phyloP scores from a whole-genome alignment of 92 coral and sea anemone genomes.

The Siderastrea radians region DNA sequence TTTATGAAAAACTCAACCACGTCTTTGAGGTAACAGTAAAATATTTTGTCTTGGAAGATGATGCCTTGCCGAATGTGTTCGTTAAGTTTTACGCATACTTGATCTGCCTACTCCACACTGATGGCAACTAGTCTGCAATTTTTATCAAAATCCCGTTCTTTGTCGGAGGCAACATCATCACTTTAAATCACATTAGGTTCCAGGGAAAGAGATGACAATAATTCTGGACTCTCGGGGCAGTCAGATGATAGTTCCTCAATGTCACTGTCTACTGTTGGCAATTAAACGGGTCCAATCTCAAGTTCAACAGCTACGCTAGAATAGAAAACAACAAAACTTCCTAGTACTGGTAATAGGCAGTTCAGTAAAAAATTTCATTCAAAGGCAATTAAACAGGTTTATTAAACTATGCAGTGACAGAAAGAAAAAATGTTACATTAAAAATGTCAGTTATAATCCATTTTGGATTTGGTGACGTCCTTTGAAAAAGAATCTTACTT shows the following conservation, averaged over 20 bases:
- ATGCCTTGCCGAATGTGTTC: slow-evolving; percentile 33
- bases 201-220: too few relatives aligned
- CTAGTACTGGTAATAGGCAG: not conserved
- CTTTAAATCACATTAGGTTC: too few relatives aligned
- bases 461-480: too few relatives aligned
- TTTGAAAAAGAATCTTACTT: too few relatives aligned
- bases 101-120: slow-evolving; percentile 59
- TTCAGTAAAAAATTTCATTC: not conserved
- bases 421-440: too few relatives aligned
- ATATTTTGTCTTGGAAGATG: slow-evolving; percentile 39
- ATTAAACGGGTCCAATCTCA: not conserved
- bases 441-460: too few relatives aligned
- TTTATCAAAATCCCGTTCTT: slow-evolving; percentile 32
- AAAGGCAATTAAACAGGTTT: not conserved
- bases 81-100: slow-evolving; percentile 46
- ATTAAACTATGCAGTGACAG: too few relatives aligned
- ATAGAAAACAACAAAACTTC: not conserved
- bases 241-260: too few relatives aligned
- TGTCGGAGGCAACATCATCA: too few relatives aligned
- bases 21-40: slow-evolving; percentile 38
- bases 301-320: not conserved
- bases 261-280: too few relatives aligned
- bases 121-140: slow-evolving; percentile 52
- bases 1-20: slow-evolving; percentile 35
- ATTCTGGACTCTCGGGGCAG: too few relatives aligned